Evolutionary conservation across 2,888 invertebrate species (phyloP).

Genomic region (Drosophila stalkeri): DNA sequence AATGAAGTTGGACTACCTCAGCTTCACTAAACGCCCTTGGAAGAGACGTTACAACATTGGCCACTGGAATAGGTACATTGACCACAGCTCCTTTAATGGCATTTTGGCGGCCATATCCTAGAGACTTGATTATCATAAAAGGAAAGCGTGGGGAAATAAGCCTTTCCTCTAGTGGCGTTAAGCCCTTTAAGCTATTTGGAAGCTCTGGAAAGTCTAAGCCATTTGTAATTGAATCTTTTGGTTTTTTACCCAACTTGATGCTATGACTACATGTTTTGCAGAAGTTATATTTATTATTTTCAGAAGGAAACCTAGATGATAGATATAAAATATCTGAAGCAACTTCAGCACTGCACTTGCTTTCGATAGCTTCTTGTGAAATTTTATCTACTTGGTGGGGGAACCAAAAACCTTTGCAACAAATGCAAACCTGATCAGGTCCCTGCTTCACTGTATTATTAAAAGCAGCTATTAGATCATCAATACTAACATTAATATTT

Average conservation of each 20-base stretch:
- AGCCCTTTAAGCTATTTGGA: not conserved
- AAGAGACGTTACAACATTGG: not conserved
- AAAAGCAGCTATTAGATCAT: not conserved
- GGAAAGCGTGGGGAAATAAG: constrained; percentile 1
- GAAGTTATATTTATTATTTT: not conserved
- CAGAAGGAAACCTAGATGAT: not conserved
- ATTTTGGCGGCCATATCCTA: not conserved
- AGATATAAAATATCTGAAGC: constrained; percentile 1
- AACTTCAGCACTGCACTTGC: not conserved
- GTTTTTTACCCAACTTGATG: not conserved
- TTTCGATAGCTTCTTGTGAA: not conserved
- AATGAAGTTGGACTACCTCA: not conserved
- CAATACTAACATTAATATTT: not conserved
- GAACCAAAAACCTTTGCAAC: not conserved
- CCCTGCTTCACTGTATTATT: too few relatives aligned
- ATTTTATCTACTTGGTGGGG: not conserved
- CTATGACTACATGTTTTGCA: not conserved
- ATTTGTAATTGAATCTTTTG: too few relatives aligned
- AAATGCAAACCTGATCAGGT: not conserved
- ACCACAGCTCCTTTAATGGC: not conserved
- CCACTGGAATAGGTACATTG: not conserved
- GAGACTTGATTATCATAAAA: not conserved
- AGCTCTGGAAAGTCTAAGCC: not conserved
- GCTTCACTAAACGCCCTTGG: not conserved
- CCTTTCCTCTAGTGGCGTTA: constrained; percentile 1